Conservation (phyloP, 2,888 invertebrate genomes). For the Apamea anceps region DNA sequence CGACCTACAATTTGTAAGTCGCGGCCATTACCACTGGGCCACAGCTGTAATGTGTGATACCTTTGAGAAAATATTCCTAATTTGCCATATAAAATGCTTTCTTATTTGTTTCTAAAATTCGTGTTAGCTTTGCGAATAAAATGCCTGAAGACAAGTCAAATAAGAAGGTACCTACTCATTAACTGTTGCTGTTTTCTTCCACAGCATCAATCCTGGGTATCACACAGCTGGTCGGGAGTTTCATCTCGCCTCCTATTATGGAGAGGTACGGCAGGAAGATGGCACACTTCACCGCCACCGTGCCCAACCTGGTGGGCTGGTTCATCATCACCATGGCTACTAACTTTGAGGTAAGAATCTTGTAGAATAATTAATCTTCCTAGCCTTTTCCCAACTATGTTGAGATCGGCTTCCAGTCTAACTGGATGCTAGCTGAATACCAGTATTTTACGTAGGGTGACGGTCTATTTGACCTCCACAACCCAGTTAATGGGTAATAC, state of each 20-base stretch:
- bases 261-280: slow-evolving; percentile 86
- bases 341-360: slow-evolving; percentile 69
- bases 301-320: slow-evolving; percentile 88
- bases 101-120: too few species aligned
- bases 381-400: neutral
- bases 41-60: neutral
- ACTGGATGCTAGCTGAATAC: neutral
- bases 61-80: too few species aligned
- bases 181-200: neutral
- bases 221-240: slow-evolving; percentile 72
- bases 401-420: neutral
- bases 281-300: slow-evolving; percentile 81
- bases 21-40: too few species aligned
- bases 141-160: neutral
- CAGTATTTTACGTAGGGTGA: too few species aligned
- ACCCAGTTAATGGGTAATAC: neutral
- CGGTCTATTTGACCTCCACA: too few species aligned
- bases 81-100: neutral
- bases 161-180: neutral
- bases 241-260: slow-evolving; percentile 78
- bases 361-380: neutral
- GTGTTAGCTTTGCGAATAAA: neutral
- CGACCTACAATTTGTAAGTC: too few species aligned
- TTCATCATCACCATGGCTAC: slow-evolving; percentile 81
- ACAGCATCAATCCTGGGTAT: slow-evolving; percentile 71